These are phyloP conservation scores for Drosophila kanekoi DNA, from an alignment of 2,888 invertebrate genomes.

Conservation along the genomic window DNA sequence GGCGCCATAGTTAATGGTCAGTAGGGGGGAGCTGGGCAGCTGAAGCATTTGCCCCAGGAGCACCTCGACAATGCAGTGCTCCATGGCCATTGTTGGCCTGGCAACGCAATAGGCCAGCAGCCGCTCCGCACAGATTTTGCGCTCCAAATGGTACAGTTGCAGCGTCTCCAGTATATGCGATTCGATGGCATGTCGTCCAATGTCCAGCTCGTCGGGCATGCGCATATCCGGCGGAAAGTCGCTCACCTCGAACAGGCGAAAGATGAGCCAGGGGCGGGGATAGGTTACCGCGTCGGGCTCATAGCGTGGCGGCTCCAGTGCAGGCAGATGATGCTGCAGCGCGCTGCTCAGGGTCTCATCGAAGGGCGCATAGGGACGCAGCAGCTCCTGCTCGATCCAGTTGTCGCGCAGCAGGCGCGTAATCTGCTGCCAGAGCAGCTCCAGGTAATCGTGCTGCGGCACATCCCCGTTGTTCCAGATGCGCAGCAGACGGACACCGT, in stretches of 20 bases:
- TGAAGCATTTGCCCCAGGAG: slow-evolving; percentile 97
- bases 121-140: slow-evolving; percentile 97
- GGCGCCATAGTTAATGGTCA: slow-evolving; percentile 97
- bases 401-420: slow-evolving; percentile 95
- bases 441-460: slow-evolving; percentile 97
- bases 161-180: slow-evolving; percentile 97
- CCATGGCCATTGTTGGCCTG: slow-evolving; percentile 95
- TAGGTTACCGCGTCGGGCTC: slow-evolving; percentile 89
- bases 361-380: slow-evolving; percentile 96
- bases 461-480: slow-evolving; percentile 94
- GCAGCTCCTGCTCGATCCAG: slow-evolving; percentile 98
- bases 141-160: slow-evolving; percentile 92
- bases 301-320: slow-evolving; percentile 3
- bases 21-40: slow-evolving; percentile 93
- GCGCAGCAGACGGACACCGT: slow-evolving; percentile 91
- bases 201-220: slow-evolving; percentile 98
- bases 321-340: slow-evolving; percentile 95
- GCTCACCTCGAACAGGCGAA: slow-evolving; percentile 98
- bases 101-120: slow-evolving; percentile 94
- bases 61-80: slow-evolving; percentile 98
- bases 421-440: slow-evolving; percentile 97
- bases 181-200: slow-evolving; percentile 98
- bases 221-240: slow-evolving; percentile 95
- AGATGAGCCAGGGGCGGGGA: slow-evolving; percentile 96
- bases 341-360: slow-evolving; percentile 97